Evolutionary conservation across 37 sponge, comb jelly and placozoan species (phyloP).

Genomic region (Aplysina aerophoba): DNA sequence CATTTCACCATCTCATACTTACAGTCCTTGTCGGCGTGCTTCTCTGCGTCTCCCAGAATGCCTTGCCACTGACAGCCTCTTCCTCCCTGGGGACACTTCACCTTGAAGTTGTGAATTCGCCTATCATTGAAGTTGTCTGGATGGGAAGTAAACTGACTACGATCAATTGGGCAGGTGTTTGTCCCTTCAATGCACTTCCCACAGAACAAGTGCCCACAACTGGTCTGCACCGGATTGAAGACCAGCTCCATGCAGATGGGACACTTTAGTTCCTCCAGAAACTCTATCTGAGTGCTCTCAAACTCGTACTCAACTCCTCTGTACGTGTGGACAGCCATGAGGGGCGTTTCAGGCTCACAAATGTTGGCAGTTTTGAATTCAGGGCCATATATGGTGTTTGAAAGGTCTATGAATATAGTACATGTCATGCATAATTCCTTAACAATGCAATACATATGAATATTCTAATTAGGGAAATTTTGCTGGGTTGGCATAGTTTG

Average conservation of each 20-base stretch:
- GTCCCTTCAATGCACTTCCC: background rate
- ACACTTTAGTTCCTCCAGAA: constrained; percentile 34
- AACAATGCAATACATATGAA: background rate
- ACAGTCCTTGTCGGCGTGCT: constrained; percentile 32
- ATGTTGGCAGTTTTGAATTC: too few species aligned
- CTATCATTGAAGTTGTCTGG: constrained; percentile 42
- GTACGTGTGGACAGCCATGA: too few species aligned
- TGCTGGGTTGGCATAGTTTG: too few species aligned
- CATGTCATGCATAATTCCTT: background rate
- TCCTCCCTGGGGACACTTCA: constrained; percentile 45
- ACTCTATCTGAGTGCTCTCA: too few species aligned
- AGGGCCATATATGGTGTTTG: background rate
- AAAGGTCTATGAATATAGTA: background rate
- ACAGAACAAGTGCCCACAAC: constrained; percentile 25
- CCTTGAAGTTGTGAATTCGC: constrained; percentile 33
- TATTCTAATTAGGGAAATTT: too few species aligned
- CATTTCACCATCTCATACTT: constrained; percentile 34
- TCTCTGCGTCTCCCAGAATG: constrained; percentile 11
- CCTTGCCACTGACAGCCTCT: constrained; percentile 65
- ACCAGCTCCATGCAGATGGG: constrained; percentile 21
- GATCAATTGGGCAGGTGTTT: background rate
- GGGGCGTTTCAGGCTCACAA: too few species aligned
- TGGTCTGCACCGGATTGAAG: background rate
- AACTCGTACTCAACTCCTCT: too few species aligned
- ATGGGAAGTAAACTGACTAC: constrained; percentile 27